phyloP scores from a whole-genome alignment of 1,140 invertebrate species.

The Sweltsa coloradensis region DNA sequence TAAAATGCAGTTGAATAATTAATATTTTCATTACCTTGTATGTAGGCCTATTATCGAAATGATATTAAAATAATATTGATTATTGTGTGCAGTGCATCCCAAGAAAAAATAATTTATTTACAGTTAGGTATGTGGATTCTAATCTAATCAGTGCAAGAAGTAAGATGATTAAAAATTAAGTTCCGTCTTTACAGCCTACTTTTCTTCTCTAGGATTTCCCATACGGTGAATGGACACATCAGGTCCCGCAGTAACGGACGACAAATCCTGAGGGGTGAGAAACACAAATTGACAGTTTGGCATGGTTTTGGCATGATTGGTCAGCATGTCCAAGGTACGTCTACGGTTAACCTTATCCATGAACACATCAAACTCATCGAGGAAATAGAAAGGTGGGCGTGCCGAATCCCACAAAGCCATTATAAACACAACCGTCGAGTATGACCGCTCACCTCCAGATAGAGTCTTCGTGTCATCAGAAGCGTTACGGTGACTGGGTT shows the following conservation, averaged over 20 bases:
- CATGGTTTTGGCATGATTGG: constrained; percentile 46
- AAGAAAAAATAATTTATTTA: too few relatives aligned
- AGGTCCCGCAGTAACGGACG: constrained; percentile 33
- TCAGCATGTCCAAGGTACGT: constrained; percentile 51
- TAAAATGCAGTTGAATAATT: too few relatives aligned
- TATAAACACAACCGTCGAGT: constrained; percentile 87
- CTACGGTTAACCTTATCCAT: constrained; percentile 75
- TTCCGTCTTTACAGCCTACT: too few relatives aligned
- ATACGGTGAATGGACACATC: constrained; percentile 46
- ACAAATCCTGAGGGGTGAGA: constrained; percentile 61
- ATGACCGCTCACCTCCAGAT: constrained; percentile 92
- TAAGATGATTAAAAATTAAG: too few relatives aligned
- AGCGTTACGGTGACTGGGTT: constrained; percentile 30
- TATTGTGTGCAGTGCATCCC: too few relatives aligned
- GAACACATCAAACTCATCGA: constrained; percentile 98
- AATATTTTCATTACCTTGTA: too few relatives aligned
- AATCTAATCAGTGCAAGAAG: too few relatives aligned
- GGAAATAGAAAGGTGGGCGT: constrained; percentile 83
- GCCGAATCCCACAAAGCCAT: constrained; percentile 87
- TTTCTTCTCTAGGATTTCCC: too few relatives aligned
- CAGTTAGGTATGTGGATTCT: too few relatives aligned
- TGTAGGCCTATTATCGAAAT: too few relatives aligned
- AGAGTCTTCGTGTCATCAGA: constrained; percentile 47
- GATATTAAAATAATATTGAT: too few relatives aligned
- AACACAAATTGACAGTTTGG: constrained; percentile 57